Conservation (phyloP, 2,888 invertebrate genomes). For the Hirudinaria manillensis region DNA sequence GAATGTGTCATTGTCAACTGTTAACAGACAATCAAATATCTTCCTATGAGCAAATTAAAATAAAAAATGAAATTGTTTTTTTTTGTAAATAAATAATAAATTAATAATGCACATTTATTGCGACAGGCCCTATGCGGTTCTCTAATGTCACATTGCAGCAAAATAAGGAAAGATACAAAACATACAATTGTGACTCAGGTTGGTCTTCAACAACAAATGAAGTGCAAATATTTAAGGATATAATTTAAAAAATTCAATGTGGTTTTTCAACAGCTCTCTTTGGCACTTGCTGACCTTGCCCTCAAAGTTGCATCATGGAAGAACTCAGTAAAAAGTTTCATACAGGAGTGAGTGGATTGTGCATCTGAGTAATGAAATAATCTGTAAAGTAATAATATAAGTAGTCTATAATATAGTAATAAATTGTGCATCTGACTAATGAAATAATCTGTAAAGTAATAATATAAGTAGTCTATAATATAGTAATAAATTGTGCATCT, state of each 20-base stretch:
- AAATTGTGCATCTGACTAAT: too few relatives aligned
- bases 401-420: too few relatives aligned
- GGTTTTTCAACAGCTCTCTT: conserved; percentile 62
- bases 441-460: too few relatives aligned
- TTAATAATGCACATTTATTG: not conserved
- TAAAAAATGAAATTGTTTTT: not conserved
- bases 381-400: too few relatives aligned
- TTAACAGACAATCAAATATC: too few relatives aligned
- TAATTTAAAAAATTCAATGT: not conserved
- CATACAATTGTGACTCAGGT: conserved; percentile 38
- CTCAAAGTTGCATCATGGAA: conserved; percentile 90
- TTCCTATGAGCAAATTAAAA: not conserved
- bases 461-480: too few relatives aligned
- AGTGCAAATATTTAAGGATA: not conserved
- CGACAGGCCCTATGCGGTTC: conserved; percentile 77
- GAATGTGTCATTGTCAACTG: too few relatives aligned
- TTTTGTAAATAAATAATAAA: not conserved
- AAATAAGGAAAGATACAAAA: conserved; percentile 38
- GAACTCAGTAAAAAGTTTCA: conserved; percentile 75
- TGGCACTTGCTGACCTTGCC: conserved; percentile 86
- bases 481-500: too few relatives aligned
- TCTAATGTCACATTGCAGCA: conserved; percentile 67
- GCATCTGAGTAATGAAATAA: too few relatives aligned
- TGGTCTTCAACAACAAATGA: not conserved
- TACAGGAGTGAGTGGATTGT: conserved; percentile 61